phyloP scores from a whole-genome alignment of 2,888 invertebrate species.

The Trichogramma evanescens region DNA sequence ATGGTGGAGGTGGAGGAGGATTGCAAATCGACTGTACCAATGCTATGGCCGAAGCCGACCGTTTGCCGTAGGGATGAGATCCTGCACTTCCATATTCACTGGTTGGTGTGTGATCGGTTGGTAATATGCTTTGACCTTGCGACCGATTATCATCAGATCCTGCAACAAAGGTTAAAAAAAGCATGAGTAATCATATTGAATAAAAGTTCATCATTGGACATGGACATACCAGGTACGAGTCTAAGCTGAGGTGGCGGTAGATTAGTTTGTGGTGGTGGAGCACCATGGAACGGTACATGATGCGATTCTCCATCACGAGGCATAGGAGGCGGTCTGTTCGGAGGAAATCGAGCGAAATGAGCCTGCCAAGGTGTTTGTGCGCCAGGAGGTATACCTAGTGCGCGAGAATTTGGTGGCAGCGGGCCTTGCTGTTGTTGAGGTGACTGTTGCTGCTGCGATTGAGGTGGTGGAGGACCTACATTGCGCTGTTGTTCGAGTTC shows the following conservation, averaged over 20 bases:
- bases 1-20: constrained; percentile 39
- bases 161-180: constrained; percentile 10
- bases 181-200: neutral
- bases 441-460: constrained; percentile 15
- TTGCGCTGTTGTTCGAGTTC: constrained; percentile 27
- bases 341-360: constrained; percentile 35
- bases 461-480: constrained; percentile 20
- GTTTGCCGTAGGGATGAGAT: too few relatives aligned
- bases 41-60: constrained; percentile 25
- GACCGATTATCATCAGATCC: constrained; percentile 34
- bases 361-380: constrained; percentile 37
- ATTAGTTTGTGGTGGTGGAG: constrained; percentile 35
- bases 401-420: neutral
- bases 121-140: constrained; percentile 30
- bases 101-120: constrained; percentile 28
- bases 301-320: constrained; percentile 35
- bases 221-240: constrained; percentile 32
- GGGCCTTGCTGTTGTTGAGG: constrained; percentile 5
- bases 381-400: constrained; percentile 20
- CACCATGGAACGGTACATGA: constrained; percentile 19
- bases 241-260: constrained; percentile 43
- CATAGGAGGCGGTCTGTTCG: constrained; percentile 37
- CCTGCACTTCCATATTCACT: constrained; percentile 16
- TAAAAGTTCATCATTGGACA: neutral
- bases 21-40: constrained; percentile 40